Percentiles rank a stretch among this genome's conserved stretches.
phyloP scores from a whole-genome alignment of 2,797 vertebrate genomes.

The Poecilia velifera region DNA sequence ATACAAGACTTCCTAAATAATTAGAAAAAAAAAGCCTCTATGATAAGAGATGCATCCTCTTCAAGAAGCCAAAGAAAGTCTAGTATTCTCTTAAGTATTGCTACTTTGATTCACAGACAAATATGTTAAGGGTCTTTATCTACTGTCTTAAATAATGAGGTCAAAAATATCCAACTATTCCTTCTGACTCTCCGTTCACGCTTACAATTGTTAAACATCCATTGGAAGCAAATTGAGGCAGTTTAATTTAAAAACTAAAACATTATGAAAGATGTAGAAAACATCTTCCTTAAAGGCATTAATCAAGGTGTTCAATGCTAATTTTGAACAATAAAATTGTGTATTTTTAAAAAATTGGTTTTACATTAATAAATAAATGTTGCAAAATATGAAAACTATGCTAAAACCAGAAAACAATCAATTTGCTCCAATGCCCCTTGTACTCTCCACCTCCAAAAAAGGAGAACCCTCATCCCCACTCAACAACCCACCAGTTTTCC shows the following conservation, averaged over 20 bases:
- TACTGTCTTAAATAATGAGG: background rate
- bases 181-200: background rate
- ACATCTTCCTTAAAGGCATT: background rate
- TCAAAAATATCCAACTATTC: background rate
- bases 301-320: background rate
- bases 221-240: background rate
- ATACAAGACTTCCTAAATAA: background rate
- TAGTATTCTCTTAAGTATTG: background rate
- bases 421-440: conserved; percentile 15
- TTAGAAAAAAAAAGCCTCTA: background rate
- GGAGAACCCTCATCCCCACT: background rate
- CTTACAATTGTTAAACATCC: background rate
- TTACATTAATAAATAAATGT: conserved; percentile 5
- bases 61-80: background rate
- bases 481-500: conserved; percentile 44
- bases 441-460: conserved; percentile 48
- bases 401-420: conserved; percentile 52
- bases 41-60: background rate
- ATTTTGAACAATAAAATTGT: background rate
- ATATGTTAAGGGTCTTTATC: background rate
- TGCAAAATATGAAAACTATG: conserved; percentile 30
- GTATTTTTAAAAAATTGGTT: conserved; percentile 14
- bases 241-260: background rate
- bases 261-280: background rate
- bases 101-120: background rate